Conservation (phyloP, 1,140 invertebrate genomes). For the Neodiprion virginianus region DNA sequence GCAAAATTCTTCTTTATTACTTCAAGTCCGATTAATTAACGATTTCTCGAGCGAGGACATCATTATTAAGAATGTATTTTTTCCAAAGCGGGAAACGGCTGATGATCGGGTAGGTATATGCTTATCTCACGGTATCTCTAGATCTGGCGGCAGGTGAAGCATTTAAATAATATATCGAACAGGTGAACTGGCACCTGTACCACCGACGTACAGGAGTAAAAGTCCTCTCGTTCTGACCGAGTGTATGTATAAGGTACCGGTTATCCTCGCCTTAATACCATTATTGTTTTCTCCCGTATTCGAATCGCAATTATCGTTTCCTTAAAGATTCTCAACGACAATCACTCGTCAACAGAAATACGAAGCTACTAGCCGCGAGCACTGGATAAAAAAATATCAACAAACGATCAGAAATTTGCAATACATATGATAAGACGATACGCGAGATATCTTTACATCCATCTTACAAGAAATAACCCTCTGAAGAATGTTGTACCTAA, state of each 20-base stretch:
- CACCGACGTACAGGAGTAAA: not conserved
- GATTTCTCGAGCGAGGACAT: not conserved
- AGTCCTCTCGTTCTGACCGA: not conserved
- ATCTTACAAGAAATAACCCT: no score
- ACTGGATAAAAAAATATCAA: no score
- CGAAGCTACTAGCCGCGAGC: no score
- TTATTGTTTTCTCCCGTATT: not conserved
- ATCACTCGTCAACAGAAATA: not conserved
- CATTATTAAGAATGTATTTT: not conserved
- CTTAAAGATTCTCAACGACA: not conserved
- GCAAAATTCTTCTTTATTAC: not conserved
- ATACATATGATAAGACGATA: no score
- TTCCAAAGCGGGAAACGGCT: conserved; percentile 36
- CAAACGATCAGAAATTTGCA: no score
- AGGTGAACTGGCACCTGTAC: conserved; percentile 52
- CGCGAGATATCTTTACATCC: no score
- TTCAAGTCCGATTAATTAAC: not conserved
- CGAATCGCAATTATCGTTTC: no score
- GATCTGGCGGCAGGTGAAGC: conserved; percentile 45
- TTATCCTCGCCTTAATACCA: not conserved
- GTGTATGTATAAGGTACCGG: not conserved
- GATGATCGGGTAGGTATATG: not conserved
- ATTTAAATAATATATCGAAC: conserved; percentile 53
- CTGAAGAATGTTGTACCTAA: no score
- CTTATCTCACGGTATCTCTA: conserved; percentile 44